Conservation (phyloP, 1,140 invertebrate genomes). For the Halesus radiatus region DNA sequence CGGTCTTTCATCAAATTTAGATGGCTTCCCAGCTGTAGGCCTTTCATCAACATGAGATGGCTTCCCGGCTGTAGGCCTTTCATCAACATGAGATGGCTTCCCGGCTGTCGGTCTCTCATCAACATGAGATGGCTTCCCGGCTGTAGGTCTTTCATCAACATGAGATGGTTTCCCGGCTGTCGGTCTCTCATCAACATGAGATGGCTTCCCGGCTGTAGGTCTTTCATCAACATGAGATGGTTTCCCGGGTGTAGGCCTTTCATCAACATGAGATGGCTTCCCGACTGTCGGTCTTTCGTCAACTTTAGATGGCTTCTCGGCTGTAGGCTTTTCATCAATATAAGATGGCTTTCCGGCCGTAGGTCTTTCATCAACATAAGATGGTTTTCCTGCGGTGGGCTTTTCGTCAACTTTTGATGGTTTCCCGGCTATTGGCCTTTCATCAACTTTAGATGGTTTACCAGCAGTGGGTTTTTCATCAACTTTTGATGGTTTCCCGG, state of each 20-base stretch:
- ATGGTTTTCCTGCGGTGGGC: constrained; percentile 46
- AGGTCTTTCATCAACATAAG: neutral
- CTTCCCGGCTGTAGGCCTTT: neutral
- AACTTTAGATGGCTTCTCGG: neutral
- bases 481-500: constrained; percentile 11
- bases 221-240: no score
- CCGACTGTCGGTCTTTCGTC: constrained; percentile 57
- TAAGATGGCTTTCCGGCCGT: neutral
- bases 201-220: constrained; percentile 1
- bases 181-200: constrained; percentile 44
- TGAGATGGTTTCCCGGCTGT: neutral
- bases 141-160: constrained; percentile 9
- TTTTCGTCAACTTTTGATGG: constrained; percentile 55
- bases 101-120: constrained; percentile 58
- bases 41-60: no score
- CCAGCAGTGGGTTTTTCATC: constrained; percentile 8
- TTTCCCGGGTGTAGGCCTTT: neutral
- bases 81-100: neutral
- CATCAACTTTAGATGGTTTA: constrained; percentile 12
- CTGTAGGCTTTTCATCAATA: constrained; percentile 7
- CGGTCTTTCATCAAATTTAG: constrained; percentile 43
- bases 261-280: neutral
- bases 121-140: neutral
- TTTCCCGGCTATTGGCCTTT: constrained; percentile 1
- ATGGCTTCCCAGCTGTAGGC: constrained; percentile 8